A percentile compares a stretch with the other conserved stretches of the same genome.
Evolutionary conservation across 2,797 vertebrate genomes (phyloP).

Genomic region (Dallia pectoralis): DNA sequence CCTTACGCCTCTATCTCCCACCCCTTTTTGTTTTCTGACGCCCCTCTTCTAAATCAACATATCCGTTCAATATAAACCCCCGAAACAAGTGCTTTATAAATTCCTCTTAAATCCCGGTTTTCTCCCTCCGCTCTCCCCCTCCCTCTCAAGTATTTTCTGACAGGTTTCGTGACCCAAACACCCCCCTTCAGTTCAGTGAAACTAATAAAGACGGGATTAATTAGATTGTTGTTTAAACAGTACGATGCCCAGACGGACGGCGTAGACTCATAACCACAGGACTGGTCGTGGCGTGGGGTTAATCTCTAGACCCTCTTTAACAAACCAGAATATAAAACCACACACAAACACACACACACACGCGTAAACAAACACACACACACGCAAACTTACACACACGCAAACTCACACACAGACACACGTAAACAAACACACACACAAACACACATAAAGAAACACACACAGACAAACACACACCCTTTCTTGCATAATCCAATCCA

Average conservation of each 20-base stretch:
- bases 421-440: constrained; percentile 58
- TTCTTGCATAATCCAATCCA: background rate
- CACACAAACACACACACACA: constrained; percentile 47
- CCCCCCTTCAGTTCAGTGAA: constrained; percentile 82
- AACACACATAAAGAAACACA: constrained; percentile 44
- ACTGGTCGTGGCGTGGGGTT: constrained; percentile 91
- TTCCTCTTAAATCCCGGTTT: constrained; percentile 75
- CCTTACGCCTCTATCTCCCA: constrained; percentile 40
- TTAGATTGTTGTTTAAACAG: constrained; percentile 95
- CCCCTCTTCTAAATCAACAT: constrained; percentile 40
- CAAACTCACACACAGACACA: constrained; percentile 21
- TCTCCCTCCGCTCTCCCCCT: constrained; percentile 62
- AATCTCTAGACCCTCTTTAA: constrained; percentile 85
- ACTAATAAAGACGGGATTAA: constrained; percentile 96
- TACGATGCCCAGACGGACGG: constrained; percentile 87
- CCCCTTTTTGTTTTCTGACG: constrained; percentile 45
- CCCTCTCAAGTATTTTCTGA: constrained; percentile 63
- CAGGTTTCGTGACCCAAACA: constrained; percentile 74
- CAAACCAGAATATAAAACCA: constrained; percentile 71
- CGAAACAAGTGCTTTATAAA: constrained; percentile 65
- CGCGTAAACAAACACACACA: constrained; percentile 39
- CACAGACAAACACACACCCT: constrained; percentile 38
- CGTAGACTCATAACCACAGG: constrained; percentile 90
- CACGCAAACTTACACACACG: no score
- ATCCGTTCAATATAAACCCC: constrained; percentile 59